Evolutionary conservation across 1,140 invertebrate species (phyloP), one percentile per base, ranked within the genome.

Genomic region (Neuroterus valhalla): DNA sequence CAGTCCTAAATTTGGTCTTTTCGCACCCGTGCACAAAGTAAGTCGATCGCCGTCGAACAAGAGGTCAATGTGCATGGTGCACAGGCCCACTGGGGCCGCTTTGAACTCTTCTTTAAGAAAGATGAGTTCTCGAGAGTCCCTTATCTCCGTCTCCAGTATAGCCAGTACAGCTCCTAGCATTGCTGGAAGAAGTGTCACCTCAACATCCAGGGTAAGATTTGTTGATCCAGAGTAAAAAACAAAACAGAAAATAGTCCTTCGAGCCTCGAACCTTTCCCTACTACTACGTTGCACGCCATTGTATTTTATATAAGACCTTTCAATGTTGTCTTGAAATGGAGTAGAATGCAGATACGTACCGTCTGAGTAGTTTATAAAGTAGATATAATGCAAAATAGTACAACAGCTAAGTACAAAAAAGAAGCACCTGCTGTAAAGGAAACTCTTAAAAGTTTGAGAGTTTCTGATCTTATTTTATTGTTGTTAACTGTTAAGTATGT

Each of bases 11-110:
- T 96, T 95, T 88, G 98, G 98, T 2, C 91, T 99, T 38, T 99
- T 99, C 91, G 96, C 97, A 8, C 97, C 97, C 1, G 88, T 95
- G 23, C 93, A 94, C 82, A 98, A 98, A 91, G 95, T 98, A 55
- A 94, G 93, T 79, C 93, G 94, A 66, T 96, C 96, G 62, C 96
- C 94, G 43, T 94, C 93, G n/a, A 94, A 92, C 86, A 92, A 93
- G 81, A 93, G 93, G 86, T 85, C 87, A 70, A 90, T 92, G 72
- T 94, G 93, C 85, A 90, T 92, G 71, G 88, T 93, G 66, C 93
- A 94, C 82, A 92, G 91, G 81, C 91, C 93, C 68, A 91, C 90
- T 5, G 90, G 91, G 21, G 85, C 90, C n/a, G 84, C 90, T 12
- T 82, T 90, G 45, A 91, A 91, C 69, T 85, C 91, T 19, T 89